These are phyloP conservation scores for Macquaria ambigua DNA, from an alignment of 2,113 vertebrate species.

Conservation along the genomic window DNA sequence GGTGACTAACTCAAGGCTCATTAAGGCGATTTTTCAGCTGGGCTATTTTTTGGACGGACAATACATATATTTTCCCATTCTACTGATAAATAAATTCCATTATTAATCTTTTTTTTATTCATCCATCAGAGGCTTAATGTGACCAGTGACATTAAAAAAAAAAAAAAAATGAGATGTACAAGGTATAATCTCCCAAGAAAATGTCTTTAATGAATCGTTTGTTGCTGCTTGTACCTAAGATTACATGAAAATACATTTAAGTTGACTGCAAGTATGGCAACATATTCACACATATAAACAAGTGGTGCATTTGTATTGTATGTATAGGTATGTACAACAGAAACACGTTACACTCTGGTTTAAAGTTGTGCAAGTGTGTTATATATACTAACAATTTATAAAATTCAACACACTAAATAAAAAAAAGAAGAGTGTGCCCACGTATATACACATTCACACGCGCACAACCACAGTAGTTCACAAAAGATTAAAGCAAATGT, in stretches of 20 bases:
- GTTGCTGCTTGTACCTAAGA: constrained; percentile 84
- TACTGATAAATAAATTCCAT: constrained; percentile 69
- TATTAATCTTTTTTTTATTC: constrained; percentile 48
- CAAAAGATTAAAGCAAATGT: constrained; percentile 86
- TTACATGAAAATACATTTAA: constrained; percentile 87
- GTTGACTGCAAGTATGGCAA: constrained; percentile 85
- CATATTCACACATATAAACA: constrained; percentile 87
- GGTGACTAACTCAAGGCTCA: constrained; percentile 81
- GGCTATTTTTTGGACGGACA: constrained; percentile 73
- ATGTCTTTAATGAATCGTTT: constrained; percentile 86
- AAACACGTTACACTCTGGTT: constrained; percentile 84
- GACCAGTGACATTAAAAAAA: neutral
- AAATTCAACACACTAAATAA: constrained; percentile 82
- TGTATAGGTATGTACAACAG: constrained; percentile 85
- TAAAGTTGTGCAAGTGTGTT: constrained; percentile 85
- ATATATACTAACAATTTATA: constrained; percentile 84
- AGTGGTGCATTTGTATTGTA: constrained; percentile 84
- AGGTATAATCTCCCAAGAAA: constrained; percentile 81
- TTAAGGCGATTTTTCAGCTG: constrained; percentile 79
- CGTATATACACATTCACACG: constrained; percentile 83
- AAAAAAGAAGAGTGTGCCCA: constrained; percentile 79
- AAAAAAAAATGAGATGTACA: constrained; percentile 37
- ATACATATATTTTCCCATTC: constrained; percentile 64
- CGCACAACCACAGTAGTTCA: constrained; percentile 83
- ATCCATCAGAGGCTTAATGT: constrained; percentile 25